Conservation (phyloP, 2,113 vertebrate species). For the Tiliqua scincoides region DNA sequence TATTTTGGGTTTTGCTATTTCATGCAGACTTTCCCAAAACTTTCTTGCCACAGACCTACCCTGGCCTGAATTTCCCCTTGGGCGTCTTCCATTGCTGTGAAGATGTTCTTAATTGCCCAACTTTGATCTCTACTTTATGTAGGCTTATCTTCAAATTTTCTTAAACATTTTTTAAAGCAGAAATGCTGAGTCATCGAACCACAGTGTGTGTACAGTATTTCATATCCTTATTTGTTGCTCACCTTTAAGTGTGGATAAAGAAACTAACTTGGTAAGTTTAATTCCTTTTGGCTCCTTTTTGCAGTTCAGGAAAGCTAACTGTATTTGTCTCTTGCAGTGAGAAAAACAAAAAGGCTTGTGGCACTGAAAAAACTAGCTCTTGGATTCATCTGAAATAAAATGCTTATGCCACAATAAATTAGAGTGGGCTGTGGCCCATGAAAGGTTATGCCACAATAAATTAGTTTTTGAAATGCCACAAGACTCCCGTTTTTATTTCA, state of each 20-base stretch:
- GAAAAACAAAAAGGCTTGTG: neutral
- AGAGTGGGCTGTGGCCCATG: neutral
- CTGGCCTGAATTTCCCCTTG: neutral
- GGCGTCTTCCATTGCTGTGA: neutral
- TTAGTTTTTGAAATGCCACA: neutral
- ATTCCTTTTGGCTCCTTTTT: neutral
- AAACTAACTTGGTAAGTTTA: neutral
- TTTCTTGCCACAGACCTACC: neutral
- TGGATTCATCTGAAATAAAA: neutral
- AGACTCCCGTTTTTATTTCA: neutral
- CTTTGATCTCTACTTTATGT: neutral
- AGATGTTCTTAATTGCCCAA: neutral
- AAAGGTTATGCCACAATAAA: neutral
- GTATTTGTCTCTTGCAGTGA: neutral
- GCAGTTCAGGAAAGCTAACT: neutral
- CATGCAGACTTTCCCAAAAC: neutral
- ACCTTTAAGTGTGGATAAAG: neutral
- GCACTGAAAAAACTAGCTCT: neutral
- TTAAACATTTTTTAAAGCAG: neutral
- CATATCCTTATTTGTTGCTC: constrained; percentile 1
- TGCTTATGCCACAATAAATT: neutral
- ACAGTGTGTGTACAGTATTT: no score
- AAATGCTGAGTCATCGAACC: neutral
- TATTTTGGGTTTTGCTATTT: neutral
- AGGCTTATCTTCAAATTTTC: neutral